A percentile compares a stretch with the other conserved stretches of the same genome.
Conservation (phyloP, 2,113 vertebrate genomes). For the Probosciger aterrimus region DNA sequence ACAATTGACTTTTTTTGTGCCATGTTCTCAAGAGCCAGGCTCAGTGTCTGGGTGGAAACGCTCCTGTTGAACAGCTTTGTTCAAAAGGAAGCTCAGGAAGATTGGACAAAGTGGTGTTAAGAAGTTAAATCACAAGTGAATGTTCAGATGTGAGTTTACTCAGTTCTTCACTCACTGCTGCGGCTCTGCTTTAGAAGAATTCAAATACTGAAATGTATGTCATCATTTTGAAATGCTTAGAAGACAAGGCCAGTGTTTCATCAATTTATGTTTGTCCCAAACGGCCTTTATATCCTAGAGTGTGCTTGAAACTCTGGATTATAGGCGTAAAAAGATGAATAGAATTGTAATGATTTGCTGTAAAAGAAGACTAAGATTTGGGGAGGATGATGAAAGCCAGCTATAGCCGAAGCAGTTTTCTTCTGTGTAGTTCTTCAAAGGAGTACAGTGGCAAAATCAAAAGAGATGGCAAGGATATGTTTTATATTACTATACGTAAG, state of each 20-base stretch:
- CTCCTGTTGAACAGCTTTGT: background rate
- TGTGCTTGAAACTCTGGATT: constrained; percentile 8
- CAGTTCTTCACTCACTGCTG: background rate
- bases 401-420: background rate
- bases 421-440: constrained; percentile 13
- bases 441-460: constrained; percentile 24
- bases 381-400: background rate
- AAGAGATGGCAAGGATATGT: constrained; percentile 26
- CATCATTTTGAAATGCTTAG: background rate
- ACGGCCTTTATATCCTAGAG: background rate
- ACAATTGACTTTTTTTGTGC: background rate
- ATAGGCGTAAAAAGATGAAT: background rate
- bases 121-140: background rate
- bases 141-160: background rate
- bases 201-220: background rate
- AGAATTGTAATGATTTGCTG: constrained; percentile 21
- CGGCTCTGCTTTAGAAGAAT: background rate
- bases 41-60: background rate
- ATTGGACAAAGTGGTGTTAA: background rate
- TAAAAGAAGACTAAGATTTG: constrained; percentile 3
- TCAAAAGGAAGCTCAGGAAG: background rate
- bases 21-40: background rate
- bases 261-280: constrained; percentile 14
- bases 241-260: background rate
- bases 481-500: background rate